Evolutionary conservation across 2,888 invertebrate genomes (phyloP).

Genomic region (Tipula vernalis): DNA sequence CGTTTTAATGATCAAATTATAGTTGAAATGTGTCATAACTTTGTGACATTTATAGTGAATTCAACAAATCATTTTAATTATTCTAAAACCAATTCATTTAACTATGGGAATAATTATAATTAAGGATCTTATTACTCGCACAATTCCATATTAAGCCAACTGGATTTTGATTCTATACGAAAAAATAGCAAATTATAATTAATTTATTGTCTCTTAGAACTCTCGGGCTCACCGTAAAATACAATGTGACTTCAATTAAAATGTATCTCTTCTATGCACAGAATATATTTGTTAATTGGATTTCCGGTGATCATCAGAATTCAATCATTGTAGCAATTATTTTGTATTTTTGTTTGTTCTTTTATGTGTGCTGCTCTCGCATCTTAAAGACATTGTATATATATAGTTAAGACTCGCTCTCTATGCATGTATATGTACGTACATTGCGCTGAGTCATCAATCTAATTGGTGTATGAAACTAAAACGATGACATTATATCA

Average conservation of each 20-base stretch:
- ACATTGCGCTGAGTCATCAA: not conserved
- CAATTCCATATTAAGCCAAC: too few relatives aligned
- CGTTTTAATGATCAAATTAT: not conserved
- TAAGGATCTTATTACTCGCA: not conserved
- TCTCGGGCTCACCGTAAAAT: not conserved
- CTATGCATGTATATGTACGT: not conserved
- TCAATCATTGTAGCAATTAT: not conserved
- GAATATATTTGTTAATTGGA: not conserved
- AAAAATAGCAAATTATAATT: not conserved
- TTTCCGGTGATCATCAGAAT: slow-evolving; percentile 6
- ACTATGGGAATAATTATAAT: not conserved
- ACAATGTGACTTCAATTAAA: slow-evolving; percentile 6
- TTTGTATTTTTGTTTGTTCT: not conserved
- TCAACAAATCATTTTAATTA: not conserved
- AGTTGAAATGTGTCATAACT: not conserved
- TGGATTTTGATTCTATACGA: not conserved
- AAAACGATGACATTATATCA: not conserved
- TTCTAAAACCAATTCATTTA: not conserved
- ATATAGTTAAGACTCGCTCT: not conserved
- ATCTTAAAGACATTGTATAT: not conserved
- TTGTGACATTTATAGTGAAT: not conserved
- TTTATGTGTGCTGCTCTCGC: not conserved
- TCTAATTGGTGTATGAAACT: not conserved
- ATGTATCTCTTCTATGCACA: not conserved
- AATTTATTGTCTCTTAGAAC: not conserved